Conservation (phyloP, 2,113 vertebrate species). For the Noctilio leporinus region DNA sequence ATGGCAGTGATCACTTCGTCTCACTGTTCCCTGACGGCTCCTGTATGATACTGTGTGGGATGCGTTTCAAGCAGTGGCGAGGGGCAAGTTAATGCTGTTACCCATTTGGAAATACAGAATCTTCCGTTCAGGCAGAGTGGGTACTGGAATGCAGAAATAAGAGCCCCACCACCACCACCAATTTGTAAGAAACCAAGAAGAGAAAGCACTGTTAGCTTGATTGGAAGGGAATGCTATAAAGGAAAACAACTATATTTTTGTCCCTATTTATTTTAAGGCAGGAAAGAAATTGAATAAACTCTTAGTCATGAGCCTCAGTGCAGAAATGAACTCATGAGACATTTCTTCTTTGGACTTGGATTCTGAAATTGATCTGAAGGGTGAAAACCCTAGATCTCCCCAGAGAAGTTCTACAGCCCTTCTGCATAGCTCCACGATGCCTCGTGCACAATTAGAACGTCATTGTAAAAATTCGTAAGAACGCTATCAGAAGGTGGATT, state of each 20-base stretch:
- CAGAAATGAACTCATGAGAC: slow-evolving; percentile 12
- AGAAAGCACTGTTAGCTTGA: neutral
- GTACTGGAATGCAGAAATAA: neutral
- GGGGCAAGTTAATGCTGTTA: neutral
- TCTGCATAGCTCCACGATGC: neutral
- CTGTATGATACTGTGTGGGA: neutral
- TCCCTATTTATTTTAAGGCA: neutral
- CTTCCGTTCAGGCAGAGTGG: neutral
- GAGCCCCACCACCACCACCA: neutral
- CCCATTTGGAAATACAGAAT: neutral
- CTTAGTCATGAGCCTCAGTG: neutral
- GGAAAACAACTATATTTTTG: neutral
- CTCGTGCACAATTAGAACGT: neutral
- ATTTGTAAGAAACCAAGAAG: neutral
- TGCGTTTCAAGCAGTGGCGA: neutral
- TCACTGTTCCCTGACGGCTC: neutral
- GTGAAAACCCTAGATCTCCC: neutral
- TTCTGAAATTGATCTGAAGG: neutral
- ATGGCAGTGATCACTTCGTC: neutral
- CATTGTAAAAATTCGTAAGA: neutral
- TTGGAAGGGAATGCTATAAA: neutral
- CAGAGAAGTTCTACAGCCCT: neutral
- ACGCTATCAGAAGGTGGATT: neutral
- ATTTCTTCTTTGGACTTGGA: neutral
- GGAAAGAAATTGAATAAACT: slow-evolving; percentile 23